phyloP scores from a whole-genome alignment of 2,113 vertebrate genomes.

The Engystomops pustulosus region DNA sequence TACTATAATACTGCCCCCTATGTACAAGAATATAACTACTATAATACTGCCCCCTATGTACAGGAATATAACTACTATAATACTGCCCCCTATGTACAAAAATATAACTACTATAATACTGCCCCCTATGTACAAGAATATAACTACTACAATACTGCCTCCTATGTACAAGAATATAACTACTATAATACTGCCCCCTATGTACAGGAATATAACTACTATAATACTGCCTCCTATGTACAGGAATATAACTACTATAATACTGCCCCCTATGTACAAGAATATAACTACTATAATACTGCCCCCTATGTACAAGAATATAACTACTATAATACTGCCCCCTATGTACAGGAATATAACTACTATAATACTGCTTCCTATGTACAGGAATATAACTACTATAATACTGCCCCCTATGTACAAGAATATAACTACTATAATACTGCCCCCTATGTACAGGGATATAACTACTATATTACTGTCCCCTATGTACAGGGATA shows the following conservation, averaged over 20 bases:
- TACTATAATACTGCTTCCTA: conserved; percentile 1
- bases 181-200: conserved; percentile 2
- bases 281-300: too few species aligned
- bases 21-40: too few species aligned
- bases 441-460: not conserved
- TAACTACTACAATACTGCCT: not conserved
- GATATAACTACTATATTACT: conserved; percentile 7
- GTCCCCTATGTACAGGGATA: not conserved
- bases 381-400: not conserved
- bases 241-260: not conserved
- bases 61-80: too few species aligned
- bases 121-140: not conserved
- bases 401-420: not conserved
- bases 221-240: not conserved
- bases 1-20: not conserved
- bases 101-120: conserved; percentile 1
- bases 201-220: not conserved
- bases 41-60: too few species aligned
- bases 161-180: not conserved
- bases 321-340: not conserved
- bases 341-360: not conserved
- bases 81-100: not conserved
- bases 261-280: not conserved
- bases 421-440: not conserved
- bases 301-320: not conserved